Evolutionary conservation across 2,888 invertebrate species (phyloP), one percentile per base, ranked within the genome.

Genomic region (Cyaniris semiargus): DNA sequence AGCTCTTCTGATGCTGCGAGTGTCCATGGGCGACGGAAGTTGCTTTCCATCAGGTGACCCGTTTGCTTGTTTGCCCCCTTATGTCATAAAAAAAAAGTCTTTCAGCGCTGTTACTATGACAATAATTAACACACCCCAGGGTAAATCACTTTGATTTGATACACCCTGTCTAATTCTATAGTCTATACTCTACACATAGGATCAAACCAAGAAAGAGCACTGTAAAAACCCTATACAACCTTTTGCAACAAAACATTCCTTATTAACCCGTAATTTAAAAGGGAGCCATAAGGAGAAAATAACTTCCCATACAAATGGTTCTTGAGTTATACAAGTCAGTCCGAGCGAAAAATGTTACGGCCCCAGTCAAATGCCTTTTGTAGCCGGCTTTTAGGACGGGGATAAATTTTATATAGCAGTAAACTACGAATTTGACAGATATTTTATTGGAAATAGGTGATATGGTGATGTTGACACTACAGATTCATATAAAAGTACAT

Each of bases 301-400:
- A 66, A 66, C 27, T 66, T 66, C 66, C 66, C 66, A 66, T 66
- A 66, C 66, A 66, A 66, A 66, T 66, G 66, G 66, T 66, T 66
- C 27, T 66, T 27, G 66, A 66, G 27, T 18, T 66, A 66, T 66
- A 66, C 66, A 66, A 66, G 13, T 66, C 66, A 66, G 66, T 18
- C 66, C 27, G 27, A 31, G 66, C 27, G 66, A 27, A 66, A 31
- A 66, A 66, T 23, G 60, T 66, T 13, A 31, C 66, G 66, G 66
- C 15, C 27, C 27, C 15, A 66, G 66, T 31, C 66, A 66, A 66
- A 66, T 66, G 66, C 27, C 66, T 66, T 66, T 66, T 66, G 66
- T 66, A 15, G 66, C 15, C 27, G 15, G 66, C 66, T 31, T 66
- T 66, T 66, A 6, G 66, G 66, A 66, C 27, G 66, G 66, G 27